phyloP scores from a whole-genome alignment of 2,797 vertebrate species.

The Heteromormyrus szaboi region DNA sequence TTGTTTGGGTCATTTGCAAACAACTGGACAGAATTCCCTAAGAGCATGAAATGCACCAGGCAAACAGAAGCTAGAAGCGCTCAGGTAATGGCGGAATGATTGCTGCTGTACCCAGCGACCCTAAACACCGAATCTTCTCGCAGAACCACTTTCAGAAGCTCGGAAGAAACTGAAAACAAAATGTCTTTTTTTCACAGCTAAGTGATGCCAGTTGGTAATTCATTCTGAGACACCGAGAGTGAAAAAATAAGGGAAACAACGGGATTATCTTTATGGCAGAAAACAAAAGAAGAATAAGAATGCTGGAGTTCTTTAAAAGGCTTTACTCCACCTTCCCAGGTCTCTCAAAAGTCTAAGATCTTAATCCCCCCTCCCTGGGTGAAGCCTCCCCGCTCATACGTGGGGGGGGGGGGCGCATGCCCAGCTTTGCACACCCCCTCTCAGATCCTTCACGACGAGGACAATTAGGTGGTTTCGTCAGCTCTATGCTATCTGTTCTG shows the following conservation, averaged over 20 bases:
- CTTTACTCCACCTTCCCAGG: neutral
- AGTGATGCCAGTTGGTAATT: neutral
- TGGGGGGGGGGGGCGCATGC: too few species aligned
- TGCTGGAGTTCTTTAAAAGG: neutral
- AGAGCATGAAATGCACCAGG: neutral
- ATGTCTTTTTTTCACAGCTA: neutral
- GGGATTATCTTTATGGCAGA: neutral
- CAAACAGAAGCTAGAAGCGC: too few species aligned
- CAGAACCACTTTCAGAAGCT: neutral
- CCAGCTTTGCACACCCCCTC: neutral
- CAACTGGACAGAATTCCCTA: neutral
- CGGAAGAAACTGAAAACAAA: neutral
- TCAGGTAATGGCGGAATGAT: neutral
- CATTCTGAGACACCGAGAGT: neutral
- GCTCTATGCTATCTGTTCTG: neutral
- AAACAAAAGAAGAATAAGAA: neutral
- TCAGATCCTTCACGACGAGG: neutral
- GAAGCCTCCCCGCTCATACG: neutral
- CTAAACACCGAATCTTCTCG: neutral
- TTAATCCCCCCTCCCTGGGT: neutral
- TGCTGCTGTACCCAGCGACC: neutral
- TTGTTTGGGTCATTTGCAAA: neutral
- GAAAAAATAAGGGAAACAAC: neutral
- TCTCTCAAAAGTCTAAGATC: neutral
- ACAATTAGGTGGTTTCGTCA: neutral